Evolutionary conservation across 2,113 vertebrate species (phyloP), one percentile per base, ranked within the genome.

Genomic region (Callopanchax toddi): DNA sequence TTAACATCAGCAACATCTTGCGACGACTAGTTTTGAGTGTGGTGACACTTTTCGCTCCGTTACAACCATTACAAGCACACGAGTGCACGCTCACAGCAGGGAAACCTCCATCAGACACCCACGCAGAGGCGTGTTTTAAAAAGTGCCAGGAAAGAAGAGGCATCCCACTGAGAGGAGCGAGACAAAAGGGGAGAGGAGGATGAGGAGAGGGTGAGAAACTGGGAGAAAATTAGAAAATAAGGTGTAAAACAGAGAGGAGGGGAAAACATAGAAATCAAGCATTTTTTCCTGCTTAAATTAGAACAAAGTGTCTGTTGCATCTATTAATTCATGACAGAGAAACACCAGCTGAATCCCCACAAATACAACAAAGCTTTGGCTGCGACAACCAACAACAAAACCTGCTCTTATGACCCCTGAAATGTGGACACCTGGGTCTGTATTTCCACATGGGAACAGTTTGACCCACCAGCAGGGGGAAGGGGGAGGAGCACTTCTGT

Each of bases 21-120:
- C 22, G 37, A 60, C 21, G 53, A n/a, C n/a, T n/a, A 6, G 10
- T 63, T 67, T 61, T 10, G 52, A 74, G 67, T 37, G 55, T 71
- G 56, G 46, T 11, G 26, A 52, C 52, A 52, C 76, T 62, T 49
- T 32, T 46, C 40, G n/a, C 61, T 60, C 36, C 11, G 18, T 34
- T n/a, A 26, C 60, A 76, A 71, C 66, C 60, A 60, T 2, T 17
- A 40, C 70, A 53, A 39, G 26, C 42, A 77, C 80, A 75, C 80
- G 53, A 58, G 58, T 36, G 44, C 74, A 76, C 77, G 49, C 67
- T 66, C 87, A 67, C 89, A 87, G 89, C 85, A 1, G 86, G 87
- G 74, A 48, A 45, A 78, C 74, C 73, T 86, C 77, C 84, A 78
- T 59, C 75, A 85, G 82, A 84, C 84, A 81, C 83, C 74, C 85